These are phyloP conservation scores for Poecilia gillii DNA, from an alignment of 2,797 vertebrate genomes.

Conservation along the genomic window DNA sequence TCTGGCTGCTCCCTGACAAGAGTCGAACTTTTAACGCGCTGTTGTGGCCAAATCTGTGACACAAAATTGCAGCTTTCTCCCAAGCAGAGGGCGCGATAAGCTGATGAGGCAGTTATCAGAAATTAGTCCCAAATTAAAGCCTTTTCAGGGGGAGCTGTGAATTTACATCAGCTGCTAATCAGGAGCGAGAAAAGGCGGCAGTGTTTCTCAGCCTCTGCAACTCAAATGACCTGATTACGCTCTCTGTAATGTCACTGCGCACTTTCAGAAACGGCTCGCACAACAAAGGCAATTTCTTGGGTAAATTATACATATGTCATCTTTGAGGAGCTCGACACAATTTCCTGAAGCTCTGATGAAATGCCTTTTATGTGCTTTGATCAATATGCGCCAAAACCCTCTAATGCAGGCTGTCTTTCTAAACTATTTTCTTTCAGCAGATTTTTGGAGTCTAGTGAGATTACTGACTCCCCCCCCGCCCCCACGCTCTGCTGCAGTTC, in stretches of 20 bases:
- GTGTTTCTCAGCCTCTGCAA: conserved; percentile 16
- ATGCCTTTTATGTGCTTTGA: neutral
- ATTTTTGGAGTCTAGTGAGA: neutral
- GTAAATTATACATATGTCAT: neutral
- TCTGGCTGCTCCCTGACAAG: conserved; percentile 31
- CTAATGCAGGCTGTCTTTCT: neutral
- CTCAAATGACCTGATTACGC: conserved; percentile 17
- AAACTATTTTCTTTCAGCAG: conserved; percentile 3
- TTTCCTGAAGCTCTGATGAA: conserved; percentile 6
- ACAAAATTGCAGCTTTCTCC: conserved; percentile 47
- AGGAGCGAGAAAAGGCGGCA: conserved; percentile 17
- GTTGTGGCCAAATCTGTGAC: conserved; percentile 35
- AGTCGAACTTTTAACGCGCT: conserved; percentile 31
- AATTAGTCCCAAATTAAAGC: conserved; percentile 56
- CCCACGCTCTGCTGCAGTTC: neutral
- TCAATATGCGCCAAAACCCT: neutral
- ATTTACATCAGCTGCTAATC: conserved; percentile 53
- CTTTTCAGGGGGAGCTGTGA: conserved; percentile 40
- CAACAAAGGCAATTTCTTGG: neutral
- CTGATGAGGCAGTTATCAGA: conserved; percentile 67
- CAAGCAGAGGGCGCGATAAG: conserved; percentile 40
- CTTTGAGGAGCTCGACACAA: neutral
- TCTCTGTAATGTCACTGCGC: neutral
- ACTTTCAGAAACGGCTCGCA: neutral
- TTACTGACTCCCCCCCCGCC: neutral